Evolutionary conservation across 1,140 invertebrate genomes (phyloP), one percentile per base, ranked within the genome.

Genomic region (Rhynchophorus ferrugineus): DNA sequence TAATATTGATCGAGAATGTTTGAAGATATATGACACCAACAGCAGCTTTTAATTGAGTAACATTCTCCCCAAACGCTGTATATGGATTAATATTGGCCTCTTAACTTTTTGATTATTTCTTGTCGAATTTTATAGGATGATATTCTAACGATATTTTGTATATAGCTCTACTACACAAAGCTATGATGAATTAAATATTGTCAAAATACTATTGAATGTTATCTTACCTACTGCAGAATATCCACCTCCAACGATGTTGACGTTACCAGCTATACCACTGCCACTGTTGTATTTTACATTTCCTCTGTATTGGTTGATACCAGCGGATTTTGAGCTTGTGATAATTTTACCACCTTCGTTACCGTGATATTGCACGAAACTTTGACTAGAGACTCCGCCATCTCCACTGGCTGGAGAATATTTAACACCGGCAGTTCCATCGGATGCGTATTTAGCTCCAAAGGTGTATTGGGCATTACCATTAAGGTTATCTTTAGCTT

Each of bases 171-270:
- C n/a, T n/a, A n/a, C n/a, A n/a, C n/a, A n/a, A n/a, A n/a, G n/a
- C n/a, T n/a, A n/a, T n/a, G 2, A 29, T 5, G 24, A 14, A 5
- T 17, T 17, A 18, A 9, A 20, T 22, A n/a, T 7, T 29, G 1
- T 29, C 24, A 46, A 35, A 36, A 36, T 18, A 22, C n/a, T 38
- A 22, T 19, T 22, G 19, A 29, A n/a, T 35, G 6, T 29, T n/a
- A 33, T 29, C 38, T 57, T 42, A 43, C 60, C 61, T 7, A 66
- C 63, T 17, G 61, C 63, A 11, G 65, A 66, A 36, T 63, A 62
- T 41, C 65, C 65, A 24, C 63, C 65, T 14, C 58, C 60, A 18
- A 66, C 48, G 11, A 66, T 66, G 34, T 66, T 62, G 17, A 66
- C 52, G 34, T 49, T 60, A 35, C 59, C 60, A 3, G 17, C 53